phyloP scores from a whole-genome alignment of 1,140 invertebrate species.

The Hylaeus anthracinus region DNA sequence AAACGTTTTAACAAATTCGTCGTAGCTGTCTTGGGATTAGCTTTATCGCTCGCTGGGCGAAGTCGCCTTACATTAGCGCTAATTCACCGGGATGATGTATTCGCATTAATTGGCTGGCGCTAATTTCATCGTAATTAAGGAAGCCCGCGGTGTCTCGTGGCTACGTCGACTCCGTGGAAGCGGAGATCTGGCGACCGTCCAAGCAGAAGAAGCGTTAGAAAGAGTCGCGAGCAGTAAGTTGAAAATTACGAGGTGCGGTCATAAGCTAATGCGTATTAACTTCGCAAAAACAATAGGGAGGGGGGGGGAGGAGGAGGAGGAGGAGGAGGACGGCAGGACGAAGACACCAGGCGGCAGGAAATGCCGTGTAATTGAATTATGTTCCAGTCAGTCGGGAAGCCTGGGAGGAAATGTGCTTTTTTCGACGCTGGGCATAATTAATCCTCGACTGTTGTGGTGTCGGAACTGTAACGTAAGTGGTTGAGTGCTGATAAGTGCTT shows the following conservation, averaged over 20 bases:
- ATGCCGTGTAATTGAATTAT: background rate
- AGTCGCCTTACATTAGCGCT: constrained; percentile 1
- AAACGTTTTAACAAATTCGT: background rate
- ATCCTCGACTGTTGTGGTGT: no score
- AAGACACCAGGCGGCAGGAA: background rate
- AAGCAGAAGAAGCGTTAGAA: constrained; percentile 24
- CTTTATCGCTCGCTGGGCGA: background rate
- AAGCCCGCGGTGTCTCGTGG: background rate
- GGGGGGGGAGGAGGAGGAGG: no score
- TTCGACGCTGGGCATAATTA: no score
- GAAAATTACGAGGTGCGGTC: constrained; percentile 7
- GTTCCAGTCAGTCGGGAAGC: no score
- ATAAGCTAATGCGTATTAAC: background rate
- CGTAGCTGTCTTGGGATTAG: background rate
- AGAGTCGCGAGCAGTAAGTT: background rate
- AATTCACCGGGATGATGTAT: constrained; percentile 28
- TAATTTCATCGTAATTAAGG: constrained; percentile 38
- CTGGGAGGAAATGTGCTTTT: no score
- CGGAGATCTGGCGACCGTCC: constrained; percentile 7
- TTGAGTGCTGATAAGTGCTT: no score
- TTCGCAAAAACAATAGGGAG: background rate
- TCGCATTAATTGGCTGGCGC: constrained; percentile 26
- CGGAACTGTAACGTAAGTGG: no score
- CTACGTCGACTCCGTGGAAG: background rate
- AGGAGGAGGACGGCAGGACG: no score